Percentiles rank a stretch among this genome's conserved stretches.
Evolutionary conservation across 2,888 invertebrate genomes (phyloP).

Genomic region (Microctonus brassicae): DNA sequence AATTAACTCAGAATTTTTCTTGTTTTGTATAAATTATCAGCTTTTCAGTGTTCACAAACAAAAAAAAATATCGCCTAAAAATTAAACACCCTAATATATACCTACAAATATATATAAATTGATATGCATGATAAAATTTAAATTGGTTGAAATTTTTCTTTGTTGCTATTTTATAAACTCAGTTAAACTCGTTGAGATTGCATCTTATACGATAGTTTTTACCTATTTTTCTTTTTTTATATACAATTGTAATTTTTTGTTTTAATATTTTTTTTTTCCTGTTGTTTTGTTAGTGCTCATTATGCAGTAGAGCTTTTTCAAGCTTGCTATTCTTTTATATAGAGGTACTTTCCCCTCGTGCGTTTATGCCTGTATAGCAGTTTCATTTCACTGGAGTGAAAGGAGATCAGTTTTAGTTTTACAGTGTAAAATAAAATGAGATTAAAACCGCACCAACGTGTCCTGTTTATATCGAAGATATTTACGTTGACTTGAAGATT

Average conservation of each 20-base stretch:
- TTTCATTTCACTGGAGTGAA: too few relatives aligned
- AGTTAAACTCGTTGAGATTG: background rate
- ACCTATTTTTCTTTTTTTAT: background rate
- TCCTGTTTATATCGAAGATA: conserved; percentile 30
- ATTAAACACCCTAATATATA: too few relatives aligned
- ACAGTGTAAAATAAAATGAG: conserved; percentile 34
- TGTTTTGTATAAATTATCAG: too few relatives aligned
- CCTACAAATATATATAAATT: background rate
- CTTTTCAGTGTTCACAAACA: too few relatives aligned
- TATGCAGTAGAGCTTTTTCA: background rate
- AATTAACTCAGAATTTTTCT: too few relatives aligned
- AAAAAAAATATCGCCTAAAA: too few relatives aligned
- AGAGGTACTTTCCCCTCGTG: background rate
- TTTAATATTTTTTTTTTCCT: background rate
- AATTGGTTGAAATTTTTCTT: conserved; percentile 61
- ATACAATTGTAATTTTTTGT: background rate
- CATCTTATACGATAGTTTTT: background rate
- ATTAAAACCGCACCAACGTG: conserved; percentile 20
- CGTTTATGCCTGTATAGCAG: background rate
- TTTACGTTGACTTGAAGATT: background rate
- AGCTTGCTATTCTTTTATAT: conserved; percentile 1
- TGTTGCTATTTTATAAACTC: conserved; percentile 48
- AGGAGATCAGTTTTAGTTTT: background rate
- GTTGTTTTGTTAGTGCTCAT: background rate
- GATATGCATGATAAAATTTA: conserved; percentile 57